Evolutionary conservation across 2,113 vertebrate species (phyloP).

Genomic region (Gasterosteus aculeatus): DNA sequence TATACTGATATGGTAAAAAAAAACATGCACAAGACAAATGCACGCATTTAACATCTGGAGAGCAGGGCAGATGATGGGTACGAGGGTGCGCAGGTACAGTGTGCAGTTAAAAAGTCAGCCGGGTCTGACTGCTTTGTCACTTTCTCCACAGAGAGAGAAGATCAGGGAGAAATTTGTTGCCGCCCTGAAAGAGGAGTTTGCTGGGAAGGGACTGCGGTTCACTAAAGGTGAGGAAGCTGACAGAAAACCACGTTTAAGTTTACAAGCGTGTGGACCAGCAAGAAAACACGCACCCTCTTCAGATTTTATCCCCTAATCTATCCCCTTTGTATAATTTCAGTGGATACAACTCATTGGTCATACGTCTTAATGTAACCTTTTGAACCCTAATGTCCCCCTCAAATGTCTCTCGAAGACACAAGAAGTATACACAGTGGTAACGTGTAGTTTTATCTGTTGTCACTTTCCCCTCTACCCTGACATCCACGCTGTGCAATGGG

Average conservation of each 20-base stretch:
- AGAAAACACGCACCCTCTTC: neutral
- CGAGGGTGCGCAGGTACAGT: neutral
- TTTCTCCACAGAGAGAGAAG: constrained; percentile 88
- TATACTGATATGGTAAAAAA: neutral
- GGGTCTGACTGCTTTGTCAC: neutral
- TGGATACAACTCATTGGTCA: neutral
- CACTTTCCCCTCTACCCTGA: neutral
- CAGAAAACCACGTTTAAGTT: neutral
- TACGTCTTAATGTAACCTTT: neutral
- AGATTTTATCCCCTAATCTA: neutral
- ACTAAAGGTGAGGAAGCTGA: constrained; percentile 86
- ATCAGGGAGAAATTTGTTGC: constrained; percentile 97
- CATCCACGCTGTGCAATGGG: neutral
- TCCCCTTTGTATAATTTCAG: neutral
- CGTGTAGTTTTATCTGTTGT: neutral
- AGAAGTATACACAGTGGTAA: too few species aligned
- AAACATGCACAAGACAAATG: neutral
- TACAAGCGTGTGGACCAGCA: neutral
- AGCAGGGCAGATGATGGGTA: neutral
- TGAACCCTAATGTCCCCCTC: neutral
- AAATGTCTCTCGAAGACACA: neutral
- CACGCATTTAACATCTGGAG: neutral
- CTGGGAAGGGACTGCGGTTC: constrained; percentile 93
- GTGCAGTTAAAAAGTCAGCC: neutral
- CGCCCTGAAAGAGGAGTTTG: constrained; percentile 93